Evolutionary conservation across 1,140 invertebrate genomes (phyloP), one percentile per base, ranked within the genome.

Genomic region (Drosophila santomea): DNA sequence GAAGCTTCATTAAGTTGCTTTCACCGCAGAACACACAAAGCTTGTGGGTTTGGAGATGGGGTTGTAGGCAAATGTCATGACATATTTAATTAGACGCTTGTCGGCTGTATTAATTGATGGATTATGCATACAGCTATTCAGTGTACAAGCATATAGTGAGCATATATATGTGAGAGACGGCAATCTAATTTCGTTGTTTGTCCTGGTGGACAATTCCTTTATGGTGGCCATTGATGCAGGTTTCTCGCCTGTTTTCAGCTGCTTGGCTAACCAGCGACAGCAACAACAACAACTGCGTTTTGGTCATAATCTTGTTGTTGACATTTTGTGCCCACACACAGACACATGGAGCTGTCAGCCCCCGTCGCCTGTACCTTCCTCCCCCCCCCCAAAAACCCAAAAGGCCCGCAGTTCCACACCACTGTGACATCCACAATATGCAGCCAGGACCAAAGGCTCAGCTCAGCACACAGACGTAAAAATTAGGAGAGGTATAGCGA

Each of bases 51-150:
- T 20, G 20, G 20, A 2, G 20, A 20, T 1, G 20, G 20, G 35
- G 36, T n/a, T n/a, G n/a, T n/a, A n/a, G n/a, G n/a, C n/a, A n/a
- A n/a, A 51, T 66, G 69, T 47, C 80, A 51, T 63, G 75, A 82
- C 80, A 83, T 68, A 82, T 83, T 82, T 82, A 82, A 82, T 82
- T 82, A 82, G 80, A 74, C 75, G 74, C 80, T 71, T 82, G 79
- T 82, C 80, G 74, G 74, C 56, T 78, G 80, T 79, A 74, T 74
- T 82, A 82, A 82, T 83, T 82, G 80, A 82, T 82, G 80, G 80
- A 82, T 82, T 78, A 72, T 78, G 57, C 63, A 61, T 72, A 68
- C 60, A 61, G 54, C 35, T n/a, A 7, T 35, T 11, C 15, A 8
- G n/a, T 32, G n/a, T 32, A 51, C n/a, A 14, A 35, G 44, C 28